Evolutionary conservation across 2,113 vertebrate genomes (phyloP), one percentile per base, ranked within the genome.

Genomic region (Takifugu bimaculatus): DNA sequence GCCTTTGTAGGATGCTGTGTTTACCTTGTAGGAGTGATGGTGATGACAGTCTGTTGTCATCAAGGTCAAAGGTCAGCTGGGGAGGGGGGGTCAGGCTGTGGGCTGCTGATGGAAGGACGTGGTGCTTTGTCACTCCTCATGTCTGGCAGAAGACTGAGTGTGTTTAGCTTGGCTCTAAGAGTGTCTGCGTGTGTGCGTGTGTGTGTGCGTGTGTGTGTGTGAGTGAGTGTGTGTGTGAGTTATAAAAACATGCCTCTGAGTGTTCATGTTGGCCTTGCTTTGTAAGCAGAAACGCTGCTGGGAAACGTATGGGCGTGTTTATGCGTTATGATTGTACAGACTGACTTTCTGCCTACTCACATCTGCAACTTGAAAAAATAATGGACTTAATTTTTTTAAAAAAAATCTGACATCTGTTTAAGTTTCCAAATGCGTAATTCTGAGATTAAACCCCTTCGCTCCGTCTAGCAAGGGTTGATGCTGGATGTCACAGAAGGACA

Each of bases 41-140:
- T 57, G 86, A 85, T 87, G 88, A 91, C 85, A 88, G 84, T 80
- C 53, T 84, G 84, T 85, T 87, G 86, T 90, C 84, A 81, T 84
- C 83, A 45, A 61, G 87, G 89, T 90, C 81, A 72, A 54, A 88
- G 87, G 88, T 84, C 70, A 81, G 10, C 29, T n/a, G 28, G 44
- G 74, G 70, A 54, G 72, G 64, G 57, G 85, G 72, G 27, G 81
- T 63, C 54, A 67, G 70, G 78, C 44, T 66, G 63, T 50, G 39
- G 59, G 72, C 65, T 78, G 86, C 74, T 84, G 82, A 88, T 82
- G 60, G 84, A 80, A 45, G 60, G 64, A 78, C 63, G 69, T 75
- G 76, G 68, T 76, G 75, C 69, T 87, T 70, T 73, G 83, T 86
- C 80, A 83, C 70, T 87, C 57, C 69, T 66, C 54, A 49, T 58